Conservation (phyloP, 2,113 vertebrate genomes). For the Cairina moschata region DNA sequence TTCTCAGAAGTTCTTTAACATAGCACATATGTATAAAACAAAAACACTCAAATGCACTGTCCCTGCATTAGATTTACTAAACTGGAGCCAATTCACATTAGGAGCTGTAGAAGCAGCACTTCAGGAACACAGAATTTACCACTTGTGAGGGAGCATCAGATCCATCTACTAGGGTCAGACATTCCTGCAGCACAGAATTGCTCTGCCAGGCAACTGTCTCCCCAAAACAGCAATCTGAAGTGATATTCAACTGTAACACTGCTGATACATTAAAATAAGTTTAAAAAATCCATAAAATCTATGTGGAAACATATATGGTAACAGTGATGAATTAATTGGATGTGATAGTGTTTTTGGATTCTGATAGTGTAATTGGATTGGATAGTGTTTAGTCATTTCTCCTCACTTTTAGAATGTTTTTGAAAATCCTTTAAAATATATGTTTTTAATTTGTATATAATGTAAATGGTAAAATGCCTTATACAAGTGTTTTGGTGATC, state of each 20-base stretch:
- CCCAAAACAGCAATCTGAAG: not conserved
- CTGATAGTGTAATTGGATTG: no score
- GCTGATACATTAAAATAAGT: not conserved
- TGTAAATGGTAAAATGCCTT: not conserved
- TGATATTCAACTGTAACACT: not conserved
- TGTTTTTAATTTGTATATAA: not conserved
- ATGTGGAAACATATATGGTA: not conserved
- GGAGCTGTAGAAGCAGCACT: not conserved
- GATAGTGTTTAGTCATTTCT: not conserved
- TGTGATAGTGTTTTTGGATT: no score
- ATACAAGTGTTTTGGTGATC: not conserved
- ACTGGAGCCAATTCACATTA: not conserved
- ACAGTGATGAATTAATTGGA: not conserved
- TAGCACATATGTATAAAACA: not conserved
- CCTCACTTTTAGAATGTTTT: not conserved
- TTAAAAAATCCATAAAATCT: not conserved
- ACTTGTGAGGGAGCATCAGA: conserved; percentile 37
- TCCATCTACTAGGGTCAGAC: conserved; percentile 65
- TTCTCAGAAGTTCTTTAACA: not conserved
- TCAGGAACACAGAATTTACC: not conserved
- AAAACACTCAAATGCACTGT: not conserved
- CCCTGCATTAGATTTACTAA: not conserved
- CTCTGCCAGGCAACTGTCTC: not conserved
- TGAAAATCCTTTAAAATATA: not conserved
- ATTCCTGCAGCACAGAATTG: not conserved